Evolutionary conservation across 2,113 vertebrate species (phyloP).

Genomic region (Sinocyclocheilus anshuiensis): DNA sequence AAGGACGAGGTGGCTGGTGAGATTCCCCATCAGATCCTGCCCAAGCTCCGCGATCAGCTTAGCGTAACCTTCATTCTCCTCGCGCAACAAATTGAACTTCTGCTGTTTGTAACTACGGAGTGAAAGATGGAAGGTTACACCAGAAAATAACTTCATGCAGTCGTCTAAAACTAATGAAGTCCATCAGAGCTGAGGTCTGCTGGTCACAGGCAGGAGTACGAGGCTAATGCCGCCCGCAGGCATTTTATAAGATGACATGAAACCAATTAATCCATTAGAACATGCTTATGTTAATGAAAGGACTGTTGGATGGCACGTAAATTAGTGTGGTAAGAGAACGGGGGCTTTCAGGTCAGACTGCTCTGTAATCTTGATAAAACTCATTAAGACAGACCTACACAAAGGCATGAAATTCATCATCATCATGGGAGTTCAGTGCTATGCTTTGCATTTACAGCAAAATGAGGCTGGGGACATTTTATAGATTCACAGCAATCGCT

Average conservation of each 20-base stretch:
- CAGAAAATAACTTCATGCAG: neutral
- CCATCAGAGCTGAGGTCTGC: neutral
- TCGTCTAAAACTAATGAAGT: conserved; percentile 25
- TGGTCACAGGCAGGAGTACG: neutral
- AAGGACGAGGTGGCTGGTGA: conserved; percentile 92
- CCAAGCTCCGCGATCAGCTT: conserved; percentile 97
- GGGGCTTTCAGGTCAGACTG: conserved; percentile 17
- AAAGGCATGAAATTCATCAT: conserved; percentile 59
- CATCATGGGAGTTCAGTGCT: conserved; percentile 38
- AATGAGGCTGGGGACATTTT: conserved; percentile 51
- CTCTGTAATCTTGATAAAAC: conserved; percentile 52
- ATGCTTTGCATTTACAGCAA: conserved; percentile 48
- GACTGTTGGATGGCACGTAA: neutral
- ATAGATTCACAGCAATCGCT: conserved; percentile 28
- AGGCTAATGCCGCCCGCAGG: neutral
- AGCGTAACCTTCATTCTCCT: conserved; percentile 98
- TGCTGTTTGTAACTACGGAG: conserved; percentile 93
- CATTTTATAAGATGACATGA: neutral
- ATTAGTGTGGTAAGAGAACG: conserved; percentile 1
- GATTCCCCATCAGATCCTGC: conserved; percentile 92
- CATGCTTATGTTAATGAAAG: conserved; percentile 6
- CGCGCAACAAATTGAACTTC: conserved; percentile 97
- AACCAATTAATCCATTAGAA: conserved; percentile 43
- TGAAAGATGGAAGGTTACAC: neutral
- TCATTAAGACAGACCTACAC: conserved; percentile 43